phyloP scores from a whole-genome alignment of 2,797 vertebrate genomes.

The Linurgus olivaceus region DNA sequence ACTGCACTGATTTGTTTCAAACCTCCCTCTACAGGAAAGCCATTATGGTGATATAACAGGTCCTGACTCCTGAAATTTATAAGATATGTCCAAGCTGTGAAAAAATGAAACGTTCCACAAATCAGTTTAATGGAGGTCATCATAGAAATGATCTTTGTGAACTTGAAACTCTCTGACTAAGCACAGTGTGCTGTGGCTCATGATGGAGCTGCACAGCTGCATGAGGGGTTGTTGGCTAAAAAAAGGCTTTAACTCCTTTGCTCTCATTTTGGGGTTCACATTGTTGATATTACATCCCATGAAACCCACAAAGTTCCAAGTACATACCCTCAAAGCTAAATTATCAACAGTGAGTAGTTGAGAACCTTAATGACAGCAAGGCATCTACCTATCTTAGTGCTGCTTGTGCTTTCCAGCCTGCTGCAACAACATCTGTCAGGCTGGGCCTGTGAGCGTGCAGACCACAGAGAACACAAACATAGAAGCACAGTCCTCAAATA shows the following conservation, averaged over 20 bases:
- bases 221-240: not conserved
- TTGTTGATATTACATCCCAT: not conserved
- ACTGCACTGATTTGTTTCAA: conserved; percentile 38
- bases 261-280: not conserved
- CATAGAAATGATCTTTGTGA: conserved; percentile 16
- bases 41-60: conserved; percentile 7
- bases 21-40: not conserved
- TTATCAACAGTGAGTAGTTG: not conserved
- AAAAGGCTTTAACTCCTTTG: not conserved
- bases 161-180: not conserved
- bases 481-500: not conserved
- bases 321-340: not conserved
- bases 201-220: not conserved
- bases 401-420: not conserved
- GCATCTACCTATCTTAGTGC: not conserved
- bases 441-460: not conserved
- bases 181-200: not conserved
- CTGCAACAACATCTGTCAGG: not conserved
- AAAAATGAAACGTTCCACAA: conserved; percentile 41
- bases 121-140: conserved; percentile 38
- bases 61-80: conserved; percentile 25
- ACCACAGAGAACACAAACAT: not conserved
- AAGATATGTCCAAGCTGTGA: conserved; percentile 20
- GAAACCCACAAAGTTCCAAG: not conserved
- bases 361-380: not conserved